Base-by-base conservation (phyloP, 2,113 vertebrate species). In the Malurus alboscapulatus region DNA sequence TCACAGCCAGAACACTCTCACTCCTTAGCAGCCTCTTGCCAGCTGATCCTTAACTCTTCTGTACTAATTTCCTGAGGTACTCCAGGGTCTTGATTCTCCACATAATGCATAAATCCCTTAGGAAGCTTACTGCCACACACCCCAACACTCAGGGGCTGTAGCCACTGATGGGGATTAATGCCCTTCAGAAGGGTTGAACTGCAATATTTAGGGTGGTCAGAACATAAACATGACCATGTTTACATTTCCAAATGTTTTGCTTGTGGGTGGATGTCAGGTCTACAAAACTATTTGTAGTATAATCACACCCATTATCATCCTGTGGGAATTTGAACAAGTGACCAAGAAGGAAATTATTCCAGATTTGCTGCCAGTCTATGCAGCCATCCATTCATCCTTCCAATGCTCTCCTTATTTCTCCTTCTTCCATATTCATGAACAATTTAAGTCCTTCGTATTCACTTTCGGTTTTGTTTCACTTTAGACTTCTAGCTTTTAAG, bases 271-370 rank as follows among this genome's bases (percentile, higher is more conserved):
- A 55, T 45, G 51, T 76, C 34, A 62, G 8, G 12, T 71, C 27
- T 77, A 55, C 77, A 84, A 57, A 85, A 74, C 9, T 59, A 9
- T 82, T 79, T 88, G 19, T 83, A 69, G 25, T 48, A 26, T 63
- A 55, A 91, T 80, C 82, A 74, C 59, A 85, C 27, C n/a, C 19
- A 9, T n/a, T 79, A 14, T 76, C 51, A 77, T 71, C 47, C 53
- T 44, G 38, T 34, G 38, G 36, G 57, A 94, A 50, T 79, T 38
- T 54, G 54, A 69, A 58, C 42, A 77, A 90, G 26, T 59, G 69
- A 75, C 38, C 0, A 0, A 88, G 74, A 86, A 68, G 34, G 16
- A 90, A 50, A 69, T 1, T 0, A 24, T 44, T 88, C 42, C 68
- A 47, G 12, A 63, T 76, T 71, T 91, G 59, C 40, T 88, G 40